Base-by-base conservation (phyloP, 2,113 vertebrate species). In the Apteryx mantelli region DNA sequence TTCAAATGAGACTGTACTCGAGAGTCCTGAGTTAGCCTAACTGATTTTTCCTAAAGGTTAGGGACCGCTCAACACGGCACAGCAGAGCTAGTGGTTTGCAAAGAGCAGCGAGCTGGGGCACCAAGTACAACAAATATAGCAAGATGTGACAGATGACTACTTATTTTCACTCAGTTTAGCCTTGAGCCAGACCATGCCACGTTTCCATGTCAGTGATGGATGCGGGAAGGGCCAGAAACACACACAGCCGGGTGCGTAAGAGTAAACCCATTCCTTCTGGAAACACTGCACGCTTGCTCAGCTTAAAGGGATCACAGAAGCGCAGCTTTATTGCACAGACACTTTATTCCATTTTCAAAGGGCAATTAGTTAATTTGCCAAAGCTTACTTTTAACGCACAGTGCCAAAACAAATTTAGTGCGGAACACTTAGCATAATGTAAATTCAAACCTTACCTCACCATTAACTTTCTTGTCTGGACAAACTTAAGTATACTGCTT, bases 51-150 rank as follows among this genome's bases (percentile, higher is more conserved):
- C 75, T 5, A 0, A 28, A 64, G 76, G 44, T 21, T 13, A 21
- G 24, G 42, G 36, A 53, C 36, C 1, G 24, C 2, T 55, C 42
- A 3, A 56, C 2, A 6, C 28, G n/a, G 34, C 58, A 17, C 19
- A 46, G 82, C 46, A 44, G 36, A 58, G 52, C 24, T 6, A 75
- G 21, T 13, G 38, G 13, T 30, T 5, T 20, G n/a, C 26, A 21
- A 42, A 48, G 18, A 42, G 21, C 56, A 53, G 38, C 1, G 58
- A 78, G 17, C 1, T 11, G 65, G 38, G 42, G n/a, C 53, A 40
- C 0, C 1, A 22, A 30, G 6, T 5, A 5, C 46, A 7, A 50
- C 77, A 78, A 13, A 0, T 34, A 3, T 1, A 24, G 19, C 30
- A 0, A 0, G 11, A 34, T 12, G 6, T 40, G 50, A 44, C 21